Evolutionary conservation across 2,888 invertebrate species (phyloP), one percentile per base, ranked within the genome.

Genomic region (Caenorhabditis sulstoni): DNA sequence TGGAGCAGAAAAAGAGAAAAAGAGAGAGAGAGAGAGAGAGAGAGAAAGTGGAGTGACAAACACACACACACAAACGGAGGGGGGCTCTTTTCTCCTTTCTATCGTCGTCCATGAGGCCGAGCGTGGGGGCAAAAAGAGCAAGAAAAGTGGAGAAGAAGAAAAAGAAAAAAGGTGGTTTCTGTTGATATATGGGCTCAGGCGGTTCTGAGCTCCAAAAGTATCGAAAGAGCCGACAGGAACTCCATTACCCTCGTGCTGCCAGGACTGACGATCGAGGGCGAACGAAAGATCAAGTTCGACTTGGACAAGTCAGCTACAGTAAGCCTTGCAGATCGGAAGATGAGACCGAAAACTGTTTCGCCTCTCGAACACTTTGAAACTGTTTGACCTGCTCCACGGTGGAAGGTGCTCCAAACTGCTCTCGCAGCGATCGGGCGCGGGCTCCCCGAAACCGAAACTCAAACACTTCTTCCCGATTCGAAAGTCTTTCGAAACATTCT

Each of bases 381-480:
- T 29, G 49, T 49, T 52, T 52, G 52, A 52, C 52, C 52, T 52
- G 52, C n/a, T 29, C n/a, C 29, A n/a, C 3, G 11, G 14, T 3
- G 39, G 39, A 7, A 23, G 14, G 47, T 3, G 49, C 22, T 50
- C 49, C 23, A 20, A 50, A 22, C 20, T 23, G 52, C 52, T 47
- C 45, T 44, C 52, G 39, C 18, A n/a, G 39, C 52, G 44, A n/a
- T 41, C 23, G 35, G 45, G 50, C 16, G 52, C 23, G 37, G 14
- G 39, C 68, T 22, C 29, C 50, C 22, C 58, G 68, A 68, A 68
- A 68, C 68, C 68, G 52, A 68, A 68, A 68, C 68, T 59, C 68
- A 68, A 68, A 68, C 59, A 68, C 22, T 49, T 20, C 22, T 49
- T 22, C 49, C 1, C 20, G 57, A 52, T 52, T 59, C 53, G 61